Percentiles rank a stretch among this genome's conserved stretches.
phyloP scores from a whole-genome alignment of 2,797 vertebrate genomes.

The Microctenopoma stevenorrisi region DNA sequence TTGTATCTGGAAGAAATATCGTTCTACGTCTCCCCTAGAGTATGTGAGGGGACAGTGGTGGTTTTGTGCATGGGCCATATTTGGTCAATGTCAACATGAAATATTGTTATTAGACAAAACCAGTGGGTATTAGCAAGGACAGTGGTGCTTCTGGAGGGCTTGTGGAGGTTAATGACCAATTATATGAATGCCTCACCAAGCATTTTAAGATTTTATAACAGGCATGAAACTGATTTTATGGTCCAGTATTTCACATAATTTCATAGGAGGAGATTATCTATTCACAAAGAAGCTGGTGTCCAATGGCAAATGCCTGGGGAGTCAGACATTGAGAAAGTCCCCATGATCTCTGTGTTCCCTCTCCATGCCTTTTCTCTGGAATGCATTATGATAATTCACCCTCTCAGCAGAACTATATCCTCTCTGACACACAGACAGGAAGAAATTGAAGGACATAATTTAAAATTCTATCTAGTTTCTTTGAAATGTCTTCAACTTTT shows the following conservation, averaged over 20 bases:
- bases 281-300: slow-evolving; percentile 75
- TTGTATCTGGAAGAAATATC: slow-evolving; percentile 17
- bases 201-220: slow-evolving; percentile 83
- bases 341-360: slow-evolving; percentile 64
- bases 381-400: slow-evolving; percentile 74
- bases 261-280: slow-evolving; percentile 80
- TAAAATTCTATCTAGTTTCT: slow-evolving; percentile 44
- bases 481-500: slow-evolving; percentile 46
- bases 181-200: slow-evolving; percentile 81
- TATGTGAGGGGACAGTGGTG: slow-evolving; percentile 27
- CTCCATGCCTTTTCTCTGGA: slow-evolving; percentile 59
- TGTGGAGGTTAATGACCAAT: slow-evolving; percentile 84
- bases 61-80: slow-evolving; percentile 55
- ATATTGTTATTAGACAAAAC: slow-evolving; percentile 72
- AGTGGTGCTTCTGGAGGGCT: slow-evolving; percentile 74
- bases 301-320: slow-evolving; percentile 65
- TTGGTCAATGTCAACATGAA: slow-evolving; percentile 71
- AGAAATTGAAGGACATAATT: slow-evolving; percentile 55
- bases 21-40: slow-evolving; percentile 4
- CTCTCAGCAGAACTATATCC: slow-evolving; percentile 60
- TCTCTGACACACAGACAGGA: slow-evolving; percentile 47
- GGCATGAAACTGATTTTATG: slow-evolving; percentile 83
- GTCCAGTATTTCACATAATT: slow-evolving; percentile 81
- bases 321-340: slow-evolving; percentile 66
- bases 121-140: slow-evolving; percentile 78